These are phyloP conservation scores for Jaculus jaculus DNA, from an alignment of 2,113 vertebrate genomes.

Conservation along the genomic window DNA sequence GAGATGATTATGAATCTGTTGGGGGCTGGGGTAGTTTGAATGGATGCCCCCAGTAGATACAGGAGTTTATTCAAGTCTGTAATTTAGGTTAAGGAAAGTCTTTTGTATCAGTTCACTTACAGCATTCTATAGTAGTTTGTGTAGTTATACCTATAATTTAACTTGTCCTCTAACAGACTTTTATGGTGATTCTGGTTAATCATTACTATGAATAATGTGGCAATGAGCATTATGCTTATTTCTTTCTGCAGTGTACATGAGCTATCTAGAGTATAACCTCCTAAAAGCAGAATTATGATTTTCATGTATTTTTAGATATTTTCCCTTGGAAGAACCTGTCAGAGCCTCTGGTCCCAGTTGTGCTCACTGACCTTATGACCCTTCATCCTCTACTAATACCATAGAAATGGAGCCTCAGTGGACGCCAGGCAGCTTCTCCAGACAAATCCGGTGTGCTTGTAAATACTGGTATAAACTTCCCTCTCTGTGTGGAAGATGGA, in stretches of 20 bases:
- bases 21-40: too few relatives aligned
- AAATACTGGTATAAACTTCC: background rate
- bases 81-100: background rate
- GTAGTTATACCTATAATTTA: background rate
- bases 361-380: background rate
- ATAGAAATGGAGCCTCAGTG: background rate
- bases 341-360: background rate
- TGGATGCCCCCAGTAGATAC: too few relatives aligned
- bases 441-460: background rate
- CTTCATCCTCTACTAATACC: background rate
- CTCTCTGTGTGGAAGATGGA: background rate
- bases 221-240: background rate
- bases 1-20: too few relatives aligned
- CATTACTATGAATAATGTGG: conserved; percentile 8
- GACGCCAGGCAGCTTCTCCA: background rate
- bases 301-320: background rate
- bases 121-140: background rate
- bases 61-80: too few relatives aligned
- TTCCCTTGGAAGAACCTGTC: background rate
- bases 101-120: background rate
- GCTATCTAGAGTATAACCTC: background rate
- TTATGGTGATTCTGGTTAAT: conserved; percentile 14
- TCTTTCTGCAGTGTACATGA: conserved; percentile 14
- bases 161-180: background rate
- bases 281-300: conserved; percentile 3